Base-by-base conservation (phyloP, 2,888 invertebrate genomes). In the Aquatica leii region DNA sequence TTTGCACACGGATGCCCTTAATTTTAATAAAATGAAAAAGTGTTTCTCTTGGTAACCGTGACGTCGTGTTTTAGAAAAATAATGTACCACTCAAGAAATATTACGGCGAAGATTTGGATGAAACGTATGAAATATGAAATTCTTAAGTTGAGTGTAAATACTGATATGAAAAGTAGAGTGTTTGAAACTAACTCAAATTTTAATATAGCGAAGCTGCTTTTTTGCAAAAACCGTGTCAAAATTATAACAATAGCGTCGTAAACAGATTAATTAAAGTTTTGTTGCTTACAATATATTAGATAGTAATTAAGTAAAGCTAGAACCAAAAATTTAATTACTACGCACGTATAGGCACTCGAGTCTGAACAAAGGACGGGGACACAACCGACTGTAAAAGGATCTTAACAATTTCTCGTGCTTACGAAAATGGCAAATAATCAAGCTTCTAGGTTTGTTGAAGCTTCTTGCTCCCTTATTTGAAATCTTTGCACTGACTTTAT, bases 21-120 rank as follows among this genome's bases (percentile, higher is more conserved):
- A 57, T 57, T 57, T 57, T 48, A 57, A 57, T 57, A 57, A 57
- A 40, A 48, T 57, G 57, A 49, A 49, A 57, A 57, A 57, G 57
- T 57, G 48, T 20, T 35, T 37, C 57, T 46, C 34, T 48, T 37
- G 18, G 34, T 35, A 37, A 21, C 21, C 35, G 31, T 37, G 46
- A 18, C 48, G 57, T 34, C 34, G 57, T 21, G 21, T 37, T n/a
- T n/a, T n/a, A n/a, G n/a, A n/a, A n/a, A n/a, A n/a, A n/a, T n/a
- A n/a, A n/a, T n/a, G n/a, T 34, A 57, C 49, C 57, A 20, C 37
- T 37, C 37, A 35, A 57, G 48, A 35, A 35, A 49, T 49, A 57
- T 57, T 49, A 31, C 12, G 15, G 12, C 15, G 48, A 57, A 35
- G 57, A 31, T 20, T n/a, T 55, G 57, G 35, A 57, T 46, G 48